Conservation (phyloP, 2,797 vertebrate species). For the Cygnus olor region DNA sequence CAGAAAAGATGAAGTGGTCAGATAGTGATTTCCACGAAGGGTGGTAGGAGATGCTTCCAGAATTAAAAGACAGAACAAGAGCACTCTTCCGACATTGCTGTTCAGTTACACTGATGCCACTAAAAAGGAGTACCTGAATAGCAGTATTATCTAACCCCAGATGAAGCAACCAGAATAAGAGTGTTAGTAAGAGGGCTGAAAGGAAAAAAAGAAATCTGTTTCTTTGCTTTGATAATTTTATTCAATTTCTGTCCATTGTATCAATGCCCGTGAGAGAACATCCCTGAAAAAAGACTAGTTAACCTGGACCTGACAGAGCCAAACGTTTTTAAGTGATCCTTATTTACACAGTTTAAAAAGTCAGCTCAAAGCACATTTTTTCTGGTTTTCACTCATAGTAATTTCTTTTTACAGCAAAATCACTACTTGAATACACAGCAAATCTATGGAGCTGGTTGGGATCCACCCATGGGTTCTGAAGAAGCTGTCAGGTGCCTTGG, state of each 20-base stretch:
- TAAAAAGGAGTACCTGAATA: not conserved
- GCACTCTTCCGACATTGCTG: not conserved
- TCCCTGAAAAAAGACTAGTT: not conserved
- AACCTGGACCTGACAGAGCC: not conserved
- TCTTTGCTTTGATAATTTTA: not conserved
- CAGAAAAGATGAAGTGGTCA: not conserved
- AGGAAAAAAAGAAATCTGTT: not conserved
- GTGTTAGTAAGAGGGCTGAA: not conserved
- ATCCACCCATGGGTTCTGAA: not conserved
- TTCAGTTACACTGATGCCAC: not conserved
- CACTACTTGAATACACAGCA: not conserved
- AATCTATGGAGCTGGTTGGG: not conserved
- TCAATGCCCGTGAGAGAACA: not conserved
- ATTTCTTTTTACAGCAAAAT: not conserved
- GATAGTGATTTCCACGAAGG: not conserved
- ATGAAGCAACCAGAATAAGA: not conserved
- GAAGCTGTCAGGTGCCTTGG: not conserved
- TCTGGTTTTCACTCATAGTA: not conserved
- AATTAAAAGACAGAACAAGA: not conserved
- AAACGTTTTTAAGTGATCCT: not conserved
- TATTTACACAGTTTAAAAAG: not conserved
- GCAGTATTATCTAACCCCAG: not conserved
- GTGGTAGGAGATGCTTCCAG: not conserved
- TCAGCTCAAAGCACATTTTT: not conserved
- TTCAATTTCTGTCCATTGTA: not conserved